Percentiles rank a stretch among this genome's conserved stretches.
phyloP scores from a whole-genome alignment of 2,797 vertebrate genomes.

The Cyclopterus lumpus region DNA sequence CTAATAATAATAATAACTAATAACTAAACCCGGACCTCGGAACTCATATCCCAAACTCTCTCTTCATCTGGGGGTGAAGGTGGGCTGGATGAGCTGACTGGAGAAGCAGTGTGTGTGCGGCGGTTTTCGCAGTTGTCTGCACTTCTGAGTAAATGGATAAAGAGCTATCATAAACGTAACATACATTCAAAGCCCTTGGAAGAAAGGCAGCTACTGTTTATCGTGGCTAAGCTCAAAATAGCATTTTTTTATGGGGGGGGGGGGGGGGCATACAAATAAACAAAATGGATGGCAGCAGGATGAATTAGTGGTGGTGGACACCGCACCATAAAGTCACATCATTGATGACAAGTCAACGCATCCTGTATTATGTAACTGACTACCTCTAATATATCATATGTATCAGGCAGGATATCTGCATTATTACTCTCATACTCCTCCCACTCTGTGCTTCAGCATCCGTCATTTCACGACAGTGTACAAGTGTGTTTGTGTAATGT shows the following conservation, averaged over 20 bases:
- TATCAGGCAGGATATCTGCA: neutral
- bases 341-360: constrained; percentile 5
- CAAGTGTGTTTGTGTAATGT: constrained; percentile 44
- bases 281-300: neutral
- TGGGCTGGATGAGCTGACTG: neutral
- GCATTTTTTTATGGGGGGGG: neutral
- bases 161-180: neutral
- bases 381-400: neutral
- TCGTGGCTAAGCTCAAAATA: neutral
- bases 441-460: constrained; percentile 10
- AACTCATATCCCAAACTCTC: too few species aligned
- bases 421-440: constrained; percentile 20
- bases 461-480: constrained; percentile 32
- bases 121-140: neutral
- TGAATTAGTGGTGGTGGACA: neutral
- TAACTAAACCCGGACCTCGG: neutral
- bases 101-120: too few species aligned
- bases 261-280: too few species aligned
- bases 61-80: neutral
- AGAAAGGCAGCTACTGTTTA: too few species aligned
- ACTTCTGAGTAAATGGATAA: neutral
- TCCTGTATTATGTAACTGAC: neutral
- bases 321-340: constrained; percentile 16
- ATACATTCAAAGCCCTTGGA: neutral
- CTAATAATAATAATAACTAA: too few species aligned